A percentile compares a stretch with the other conserved stretches of the same genome.
Evolutionary conservation across 2,888 invertebrate genomes (phyloP).

Genomic region (Heliconius cydno): DNA sequence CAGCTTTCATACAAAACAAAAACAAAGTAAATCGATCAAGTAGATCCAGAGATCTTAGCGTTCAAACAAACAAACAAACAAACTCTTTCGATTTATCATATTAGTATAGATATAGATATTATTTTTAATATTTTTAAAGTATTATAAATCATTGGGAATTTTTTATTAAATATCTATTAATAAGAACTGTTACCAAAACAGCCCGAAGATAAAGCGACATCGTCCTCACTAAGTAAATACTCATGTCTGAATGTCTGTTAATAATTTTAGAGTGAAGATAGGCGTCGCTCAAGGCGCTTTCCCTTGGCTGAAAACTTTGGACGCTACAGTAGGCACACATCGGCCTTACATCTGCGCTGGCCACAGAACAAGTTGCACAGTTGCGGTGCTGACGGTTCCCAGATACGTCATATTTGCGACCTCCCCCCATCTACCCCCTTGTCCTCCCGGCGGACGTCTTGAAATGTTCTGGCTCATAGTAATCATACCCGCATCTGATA

Average conservation of each 20-base stretch:
- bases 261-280: conserved; percentile 68
- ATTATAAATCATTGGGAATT: too few species aligned
- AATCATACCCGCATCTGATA: conserved; percentile 17
- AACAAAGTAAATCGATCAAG: too few species aligned
- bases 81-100: too few species aligned
- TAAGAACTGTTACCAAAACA: too few species aligned
- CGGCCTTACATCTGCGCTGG: conserved; percentile 58
- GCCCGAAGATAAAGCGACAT: conserved; percentile 50
- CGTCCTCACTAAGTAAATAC: conserved; percentile 75
- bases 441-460: conserved; percentile 64
- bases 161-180: too few species aligned
- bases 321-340: conserved; percentile 46
- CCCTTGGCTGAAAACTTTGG: conserved; percentile 68
- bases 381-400: conserved; percentile 74
- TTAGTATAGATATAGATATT: too few species aligned
- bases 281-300: conserved; percentile 72
- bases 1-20: too few species aligned
- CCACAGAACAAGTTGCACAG: conserved; percentile 76
- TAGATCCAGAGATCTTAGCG: too few species aligned
- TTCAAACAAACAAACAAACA: too few species aligned
- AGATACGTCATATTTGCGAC: conserved; percentile 79
- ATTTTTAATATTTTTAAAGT: too few species aligned
- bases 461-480: conserved; percentile 31
- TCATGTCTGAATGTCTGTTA: conserved; percentile 76
- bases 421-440: conserved; percentile 30